These are phyloP conservation scores for Euproctis similis DNA, from an alignment of 2,888 invertebrate species.

Conservation along the genomic window DNA sequence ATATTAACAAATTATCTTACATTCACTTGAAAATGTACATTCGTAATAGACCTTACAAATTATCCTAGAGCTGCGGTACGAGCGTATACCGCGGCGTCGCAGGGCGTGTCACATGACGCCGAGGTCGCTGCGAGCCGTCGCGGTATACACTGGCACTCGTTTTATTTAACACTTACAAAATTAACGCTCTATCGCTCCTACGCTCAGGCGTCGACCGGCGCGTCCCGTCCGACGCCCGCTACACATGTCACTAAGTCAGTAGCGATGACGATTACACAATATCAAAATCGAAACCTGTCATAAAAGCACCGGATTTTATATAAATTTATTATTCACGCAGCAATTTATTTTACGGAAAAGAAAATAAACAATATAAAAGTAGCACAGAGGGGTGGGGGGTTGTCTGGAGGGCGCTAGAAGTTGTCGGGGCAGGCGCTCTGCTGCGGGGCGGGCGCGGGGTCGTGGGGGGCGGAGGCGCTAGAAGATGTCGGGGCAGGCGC, in stretches of 20 bases:
- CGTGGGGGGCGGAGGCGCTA: slow-evolving; percentile 37
- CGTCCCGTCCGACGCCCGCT: slow-evolving; percentile 33
- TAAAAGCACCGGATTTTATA: slow-evolving; percentile 40
- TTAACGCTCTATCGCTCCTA: slow-evolving; percentile 48
- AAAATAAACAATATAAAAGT: neutral
- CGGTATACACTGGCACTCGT: slow-evolving; percentile 38
- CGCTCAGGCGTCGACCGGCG: slow-evolving; percentile 47
- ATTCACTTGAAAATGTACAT: slow-evolving; percentile 74
- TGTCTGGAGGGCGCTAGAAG: neutral
- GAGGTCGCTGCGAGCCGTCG: slow-evolving; percentile 11
- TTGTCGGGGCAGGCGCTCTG: neutral
- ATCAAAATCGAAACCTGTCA: slow-evolving; percentile 34
- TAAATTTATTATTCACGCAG: slow-evolving; percentile 15
- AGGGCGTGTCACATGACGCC: slow-evolving; percentile 2
- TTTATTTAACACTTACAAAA: slow-evolving; percentile 48
- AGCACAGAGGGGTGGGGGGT: neutral
- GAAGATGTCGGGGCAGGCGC: slow-evolving; percentile 93
- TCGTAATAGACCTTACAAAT: slow-evolving; percentile 69
- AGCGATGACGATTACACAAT: slow-evolving; percentile 28
- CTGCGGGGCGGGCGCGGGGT: neutral
- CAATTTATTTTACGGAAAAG: slow-evolving; percentile 7
- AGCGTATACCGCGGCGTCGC: slow-evolving; percentile 29
- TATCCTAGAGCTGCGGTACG: slow-evolving; percentile 46
- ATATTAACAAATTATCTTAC: slow-evolving; percentile 76
- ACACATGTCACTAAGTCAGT: slow-evolving; percentile 35